phyloP scores from a whole-genome alignment of 2,888 invertebrate genomes.

The Microctonus brassicae region DNA sequence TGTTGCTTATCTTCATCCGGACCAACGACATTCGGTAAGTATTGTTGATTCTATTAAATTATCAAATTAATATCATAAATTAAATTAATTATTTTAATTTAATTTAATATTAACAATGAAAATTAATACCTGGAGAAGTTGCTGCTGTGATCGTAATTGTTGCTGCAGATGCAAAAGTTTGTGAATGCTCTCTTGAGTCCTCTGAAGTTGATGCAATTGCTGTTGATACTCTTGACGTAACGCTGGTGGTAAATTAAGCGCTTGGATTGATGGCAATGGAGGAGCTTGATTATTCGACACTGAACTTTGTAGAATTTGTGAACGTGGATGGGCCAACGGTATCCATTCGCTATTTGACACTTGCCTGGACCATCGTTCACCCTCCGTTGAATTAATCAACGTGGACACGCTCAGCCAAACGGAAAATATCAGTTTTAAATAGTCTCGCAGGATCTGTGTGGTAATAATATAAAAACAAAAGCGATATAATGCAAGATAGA shows the following conservation, averaged over 20 bases:
- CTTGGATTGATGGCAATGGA: constrained; percentile 40
- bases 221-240: constrained; percentile 66
- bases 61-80: not conserved
- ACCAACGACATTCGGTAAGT: constrained; percentile 54
- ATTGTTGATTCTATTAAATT: constrained; percentile 57
- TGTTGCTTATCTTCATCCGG: constrained; percentile 55
- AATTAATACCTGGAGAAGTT: constrained; percentile 60
- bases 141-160: constrained; percentile 63
- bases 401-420: constrained; percentile 52
- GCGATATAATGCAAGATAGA: not conserved
- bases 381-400: constrained; percentile 39
- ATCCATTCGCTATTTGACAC: constrained; percentile 67
- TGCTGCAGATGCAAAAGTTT: constrained; percentile 62
- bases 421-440: constrained; percentile 49
- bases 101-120: constrained; percentile 6
- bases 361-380: constrained; percentile 67
- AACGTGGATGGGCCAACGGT: constrained; percentile 62
- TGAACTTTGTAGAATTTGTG: constrained; percentile 46
- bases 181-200: constrained; percentile 66
- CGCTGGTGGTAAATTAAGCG: constrained; percentile 58
- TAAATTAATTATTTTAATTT: not conserved
- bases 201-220: constrained; percentile 64
- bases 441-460: constrained; percentile 57
- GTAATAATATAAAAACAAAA: constrained; percentile 29
- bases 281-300: constrained; percentile 19